Evolutionary conservation across 2,113 vertebrate genomes (phyloP).

Genomic region (Amia ocellicauda): DNA sequence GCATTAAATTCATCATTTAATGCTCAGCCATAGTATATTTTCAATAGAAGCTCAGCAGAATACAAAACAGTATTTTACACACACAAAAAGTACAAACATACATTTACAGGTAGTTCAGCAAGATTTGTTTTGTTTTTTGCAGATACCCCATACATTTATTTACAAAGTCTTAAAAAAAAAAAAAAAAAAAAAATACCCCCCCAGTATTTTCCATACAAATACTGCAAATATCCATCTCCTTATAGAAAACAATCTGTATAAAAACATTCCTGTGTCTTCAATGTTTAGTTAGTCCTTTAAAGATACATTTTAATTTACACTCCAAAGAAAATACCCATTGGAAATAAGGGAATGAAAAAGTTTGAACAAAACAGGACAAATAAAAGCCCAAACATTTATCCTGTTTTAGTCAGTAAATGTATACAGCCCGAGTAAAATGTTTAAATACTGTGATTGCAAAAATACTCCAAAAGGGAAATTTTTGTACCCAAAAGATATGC

Average conservation of each 20-base stretch:
- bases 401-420: too few species aligned
- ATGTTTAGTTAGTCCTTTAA: constrained; percentile 41
- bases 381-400: too few species aligned
- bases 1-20: constrained; percentile 16
- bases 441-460: too few species aligned
- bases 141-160: constrained; percentile 40
- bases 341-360: constrained; percentile 32
- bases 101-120: constrained; percentile 40
- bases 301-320: constrained; percentile 27
- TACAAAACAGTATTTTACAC: constrained; percentile 52
- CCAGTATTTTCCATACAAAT: constrained; percentile 50
- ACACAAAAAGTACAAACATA: constrained; percentile 52
- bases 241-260: constrained; percentile 63
- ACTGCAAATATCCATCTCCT: constrained; percentile 51
- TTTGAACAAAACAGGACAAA: too few species aligned
- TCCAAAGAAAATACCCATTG: constrained; percentile 32
- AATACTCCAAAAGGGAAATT: too few species aligned
- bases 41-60: constrained; percentile 42
- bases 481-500: too few species aligned
- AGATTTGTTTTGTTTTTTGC: constrained; percentile 22
- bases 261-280: constrained; percentile 62
- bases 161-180: constrained; percentile 41
- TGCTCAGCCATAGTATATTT: constrained; percentile 43
- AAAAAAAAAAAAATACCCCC: constrained; percentile 15
- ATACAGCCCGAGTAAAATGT: too few species aligned